phyloP scores from a whole-genome alignment of 2,113 vertebrate genomes.

The Eurypyga helias region DNA sequence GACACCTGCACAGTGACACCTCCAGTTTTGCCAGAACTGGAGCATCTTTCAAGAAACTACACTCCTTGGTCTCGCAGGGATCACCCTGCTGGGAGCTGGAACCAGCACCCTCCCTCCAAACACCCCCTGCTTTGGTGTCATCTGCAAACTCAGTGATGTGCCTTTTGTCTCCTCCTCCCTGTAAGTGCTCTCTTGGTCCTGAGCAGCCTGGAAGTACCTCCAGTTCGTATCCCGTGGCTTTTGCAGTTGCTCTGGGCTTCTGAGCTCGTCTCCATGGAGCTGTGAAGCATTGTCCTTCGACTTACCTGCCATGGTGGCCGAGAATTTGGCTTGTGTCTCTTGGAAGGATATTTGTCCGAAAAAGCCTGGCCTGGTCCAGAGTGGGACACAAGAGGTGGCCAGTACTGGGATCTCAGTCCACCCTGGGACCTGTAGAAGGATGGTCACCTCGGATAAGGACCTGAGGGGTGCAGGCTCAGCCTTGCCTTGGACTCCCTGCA shows the following conservation, averaged over 20 bases:
- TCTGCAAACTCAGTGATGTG: neutral
- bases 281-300: neutral
- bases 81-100: neutral
- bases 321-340: neutral
- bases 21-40: neutral
- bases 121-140: neutral
- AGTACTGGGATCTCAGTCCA: neutral
- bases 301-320: neutral
- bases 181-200: neutral
- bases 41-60: neutral
- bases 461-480: neutral
- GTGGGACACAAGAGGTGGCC: neutral
- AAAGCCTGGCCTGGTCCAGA: neutral
- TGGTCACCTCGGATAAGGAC: neutral
- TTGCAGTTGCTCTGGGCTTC: neutral
- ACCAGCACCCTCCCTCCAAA: neutral
- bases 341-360: neutral
- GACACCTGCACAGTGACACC: neutral
- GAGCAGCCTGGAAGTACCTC: neutral
- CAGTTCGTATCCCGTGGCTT: neutral
- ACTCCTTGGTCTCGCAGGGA: accelerated
- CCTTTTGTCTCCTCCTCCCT: neutral
- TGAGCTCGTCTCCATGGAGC: neutral
- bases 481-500: neutral
- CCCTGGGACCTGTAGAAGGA: neutral